A percentile compares a stretch with the other conserved stretches of the same genome.
These are phyloP conservation scores for Platyura marginata DNA, from an alignment of 1,140 invertebrate species.

Conservation along the genomic window DNA sequence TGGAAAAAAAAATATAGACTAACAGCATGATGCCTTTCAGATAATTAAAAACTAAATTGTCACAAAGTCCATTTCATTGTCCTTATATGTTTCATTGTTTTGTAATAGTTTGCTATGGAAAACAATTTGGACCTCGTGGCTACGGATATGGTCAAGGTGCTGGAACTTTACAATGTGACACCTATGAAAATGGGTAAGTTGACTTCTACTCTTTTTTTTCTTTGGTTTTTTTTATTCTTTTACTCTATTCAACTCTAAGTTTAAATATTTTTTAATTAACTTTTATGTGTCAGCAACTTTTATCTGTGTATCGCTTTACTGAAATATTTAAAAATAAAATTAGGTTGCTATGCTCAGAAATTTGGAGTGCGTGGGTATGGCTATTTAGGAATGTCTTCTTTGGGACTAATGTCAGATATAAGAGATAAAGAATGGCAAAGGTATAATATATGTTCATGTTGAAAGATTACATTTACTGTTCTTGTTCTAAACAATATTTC, in stretches of 20 bases:
- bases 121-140: constrained; percentile 85
- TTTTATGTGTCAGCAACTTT: not conserved
- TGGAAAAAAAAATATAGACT: no score
- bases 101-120: constrained; percentile 72
- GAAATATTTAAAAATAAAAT: not conserved
- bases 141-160: constrained; percentile 86
- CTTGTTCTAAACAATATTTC: no score
- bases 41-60: no score
- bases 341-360: constrained; percentile 60
- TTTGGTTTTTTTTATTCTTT: no score
- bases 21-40: no score
- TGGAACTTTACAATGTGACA: constrained; percentile 70
- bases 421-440: constrained; percentile 42
- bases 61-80: no score
- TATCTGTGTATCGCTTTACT: not conserved
- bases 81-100: not conserved
- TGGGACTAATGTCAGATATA: constrained; percentile 47
- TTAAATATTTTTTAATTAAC: no score
- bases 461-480: not conserved
- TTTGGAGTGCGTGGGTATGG: constrained; percentile 63
- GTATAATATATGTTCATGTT: constrained; percentile 20
- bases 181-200: not conserved
- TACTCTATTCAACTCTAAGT: no score
- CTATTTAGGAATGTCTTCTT: constrained; percentile 59
- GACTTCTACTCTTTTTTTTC: no score